A percentile compares a stretch with the other conserved stretches of the same genome.
Conservation (phyloP, 2,797 vertebrate species). For the Chlorospingus semifuscus region DNA sequence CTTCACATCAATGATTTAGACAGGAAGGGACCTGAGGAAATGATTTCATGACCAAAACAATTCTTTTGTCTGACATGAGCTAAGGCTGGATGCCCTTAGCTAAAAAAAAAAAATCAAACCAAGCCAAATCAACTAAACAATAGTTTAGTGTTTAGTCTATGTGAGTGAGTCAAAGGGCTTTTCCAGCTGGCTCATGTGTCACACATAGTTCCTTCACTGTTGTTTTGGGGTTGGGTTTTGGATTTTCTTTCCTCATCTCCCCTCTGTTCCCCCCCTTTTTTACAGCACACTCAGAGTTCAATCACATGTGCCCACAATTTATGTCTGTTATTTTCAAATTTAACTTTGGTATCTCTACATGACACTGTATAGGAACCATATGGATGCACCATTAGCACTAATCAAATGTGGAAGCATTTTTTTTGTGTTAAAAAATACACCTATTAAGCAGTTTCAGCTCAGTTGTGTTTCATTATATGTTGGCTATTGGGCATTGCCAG, state of each 20-base stretch:
- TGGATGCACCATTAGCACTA: not conserved
- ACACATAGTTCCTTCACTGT: not conserved
- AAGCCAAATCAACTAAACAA: not conserved
- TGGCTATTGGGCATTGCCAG: not conserved
- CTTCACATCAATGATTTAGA: not conserved
- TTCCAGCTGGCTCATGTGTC: not conserved
- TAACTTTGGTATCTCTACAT: not conserved
- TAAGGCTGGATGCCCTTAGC: not conserved
- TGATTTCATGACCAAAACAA: not conserved
- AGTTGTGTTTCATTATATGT: constrained; percentile 27
- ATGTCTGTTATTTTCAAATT: not conserved
- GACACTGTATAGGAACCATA: constrained; percentile 11
- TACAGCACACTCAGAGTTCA: not conserved
- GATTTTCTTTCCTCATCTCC: not conserved
- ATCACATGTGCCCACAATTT: not conserved
- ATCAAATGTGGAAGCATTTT: not conserved
- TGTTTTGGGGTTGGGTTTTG: not conserved
- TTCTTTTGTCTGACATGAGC: not conserved
- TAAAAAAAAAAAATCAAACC: not conserved
- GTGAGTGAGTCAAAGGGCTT: constrained; percentile 28
- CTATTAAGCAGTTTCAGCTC: not conserved
- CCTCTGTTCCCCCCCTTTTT: rapidly evolving
- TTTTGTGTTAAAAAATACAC: constrained; percentile 33
- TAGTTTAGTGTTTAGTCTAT: not conserved
- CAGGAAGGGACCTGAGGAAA: not conserved